Evolutionary conservation across 2,797 vertebrate species (phyloP).

Genomic region (Falco peregrinus): DNA sequence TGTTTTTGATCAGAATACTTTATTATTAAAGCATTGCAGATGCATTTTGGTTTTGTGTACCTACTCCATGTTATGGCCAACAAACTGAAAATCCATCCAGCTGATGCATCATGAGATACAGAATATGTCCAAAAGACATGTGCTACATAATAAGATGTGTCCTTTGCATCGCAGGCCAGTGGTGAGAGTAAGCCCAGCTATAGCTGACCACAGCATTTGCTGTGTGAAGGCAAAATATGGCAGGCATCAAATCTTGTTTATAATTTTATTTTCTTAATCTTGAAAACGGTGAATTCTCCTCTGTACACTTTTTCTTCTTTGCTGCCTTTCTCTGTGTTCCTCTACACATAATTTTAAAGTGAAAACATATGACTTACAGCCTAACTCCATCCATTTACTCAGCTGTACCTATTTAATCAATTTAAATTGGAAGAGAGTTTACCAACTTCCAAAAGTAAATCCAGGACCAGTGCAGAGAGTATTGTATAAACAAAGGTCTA

Average conservation of each 20-base stretch:
- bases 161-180: background rate
- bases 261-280: conserved; percentile 23
- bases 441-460: conserved; percentile 77
- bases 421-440: conserved; percentile 75
- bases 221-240: background rate
- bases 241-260: background rate
- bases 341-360: conserved; percentile 70
- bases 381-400: conserved; percentile 63
- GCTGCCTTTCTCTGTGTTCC: conserved; percentile 45
- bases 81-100: background rate
- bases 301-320: conserved; percentile 40
- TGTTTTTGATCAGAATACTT: background rate
- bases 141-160: background rate
- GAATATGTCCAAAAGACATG: background rate
- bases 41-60: background rate
- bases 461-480: conserved; percentile 43
- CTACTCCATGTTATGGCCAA: background rate
- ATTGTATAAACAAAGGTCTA: conserved; percentile 68
- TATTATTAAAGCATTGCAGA: background rate
- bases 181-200: background rate
- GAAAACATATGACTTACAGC: conserved; percentile 64
- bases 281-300: background rate
- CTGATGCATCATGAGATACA: background rate
- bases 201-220: background rate
- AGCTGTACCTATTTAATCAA: conserved; percentile 78